A percentile compares a stretch with the other conserved stretches of the same genome.
Conservation (phyloP, 2,888 invertebrate genomes). For the Aporophyla nigra region DNA sequence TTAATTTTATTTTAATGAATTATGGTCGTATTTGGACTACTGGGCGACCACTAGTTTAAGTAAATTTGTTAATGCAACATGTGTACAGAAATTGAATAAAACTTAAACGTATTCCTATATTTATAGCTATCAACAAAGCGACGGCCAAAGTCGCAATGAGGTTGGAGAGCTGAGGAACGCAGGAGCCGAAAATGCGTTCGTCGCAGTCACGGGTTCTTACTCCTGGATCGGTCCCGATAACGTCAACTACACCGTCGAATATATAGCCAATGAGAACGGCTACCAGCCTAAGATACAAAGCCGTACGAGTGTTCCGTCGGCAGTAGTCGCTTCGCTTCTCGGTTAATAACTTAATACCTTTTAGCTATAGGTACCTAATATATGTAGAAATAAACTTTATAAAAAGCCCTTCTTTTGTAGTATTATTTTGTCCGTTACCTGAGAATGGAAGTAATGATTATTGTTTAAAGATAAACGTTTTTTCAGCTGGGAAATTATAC, state of each 20-base stretch:
- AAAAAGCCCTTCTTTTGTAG: not conserved
- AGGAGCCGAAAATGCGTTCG: slow-evolving; percentile 88
- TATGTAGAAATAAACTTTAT: slow-evolving; percentile 23
- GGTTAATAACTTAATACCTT: slow-evolving; percentile 68
- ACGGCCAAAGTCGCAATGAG: slow-evolving; percentile 89
- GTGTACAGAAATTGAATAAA: not conserved
- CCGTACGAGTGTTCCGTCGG: slow-evolving; percentile 74
- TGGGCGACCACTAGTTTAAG: too few species aligned
- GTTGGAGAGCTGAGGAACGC: slow-evolving; percentile 87
- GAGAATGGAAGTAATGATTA: not conserved
- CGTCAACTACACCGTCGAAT: slow-evolving; percentile 85
- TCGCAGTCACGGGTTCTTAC: slow-evolving; percentile 88
- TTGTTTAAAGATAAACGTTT: not conserved
- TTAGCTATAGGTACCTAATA: too few species aligned
- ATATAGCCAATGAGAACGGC: slow-evolving; percentile 90
- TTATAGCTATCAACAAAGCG: slow-evolving; percentile 87
- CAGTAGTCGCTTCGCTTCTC: slow-evolving; percentile 79
- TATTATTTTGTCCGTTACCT: not conserved
- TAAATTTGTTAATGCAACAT: not conserved
- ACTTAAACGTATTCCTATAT: slow-evolving; percentile 14
- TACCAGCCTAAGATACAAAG: slow-evolving; percentile 84
- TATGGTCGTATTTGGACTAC: too few species aligned
- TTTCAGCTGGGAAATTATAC: not conserved
- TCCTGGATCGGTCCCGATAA: slow-evolving; percentile 88
- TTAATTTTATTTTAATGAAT: too few species aligned